Conservation (phyloP, 2,113 vertebrate genomes). For the Raja brachyura region DNA sequence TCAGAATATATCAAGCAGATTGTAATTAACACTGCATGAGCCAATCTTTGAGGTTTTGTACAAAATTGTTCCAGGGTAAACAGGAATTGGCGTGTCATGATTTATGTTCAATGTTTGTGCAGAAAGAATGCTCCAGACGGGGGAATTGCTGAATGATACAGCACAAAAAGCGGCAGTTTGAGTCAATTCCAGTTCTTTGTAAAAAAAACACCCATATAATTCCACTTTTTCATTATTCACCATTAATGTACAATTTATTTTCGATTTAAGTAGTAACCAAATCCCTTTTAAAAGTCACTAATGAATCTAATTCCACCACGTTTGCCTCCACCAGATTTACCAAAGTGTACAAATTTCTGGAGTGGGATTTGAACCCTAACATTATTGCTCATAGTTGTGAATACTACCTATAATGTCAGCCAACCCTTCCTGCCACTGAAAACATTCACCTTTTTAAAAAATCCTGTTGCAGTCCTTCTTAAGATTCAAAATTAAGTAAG, state of each 20-base stretch:
- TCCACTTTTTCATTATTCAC: not conserved
- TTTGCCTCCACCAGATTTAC: not conserved
- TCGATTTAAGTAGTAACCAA: not conserved
- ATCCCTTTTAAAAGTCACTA: not conserved
- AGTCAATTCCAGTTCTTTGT: not conserved
- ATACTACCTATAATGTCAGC: too few species aligned
- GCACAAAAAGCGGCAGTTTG: not conserved
- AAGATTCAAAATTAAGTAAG: not conserved
- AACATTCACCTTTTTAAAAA: not conserved
- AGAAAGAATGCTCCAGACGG: not conserved
- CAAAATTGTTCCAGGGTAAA: not conserved
- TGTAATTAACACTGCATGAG: not conserved
- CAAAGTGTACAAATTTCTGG: too few species aligned
- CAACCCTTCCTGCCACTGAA: too few species aligned
- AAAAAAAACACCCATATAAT: not conserved
- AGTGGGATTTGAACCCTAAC: too few species aligned
- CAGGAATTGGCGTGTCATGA: not conserved
- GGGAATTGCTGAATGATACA: not conserved
- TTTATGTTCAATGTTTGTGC: not conserved
- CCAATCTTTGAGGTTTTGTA: not conserved
- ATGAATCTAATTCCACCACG: not conserved
- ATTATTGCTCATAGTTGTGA: too few species aligned
- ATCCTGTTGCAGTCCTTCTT: not conserved
- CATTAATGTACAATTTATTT: not conserved
- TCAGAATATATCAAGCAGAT: not conserved